Base-by-base conservation (phyloP, 1,140 invertebrate genomes). In the Aphelenchoides avenae region DNA sequence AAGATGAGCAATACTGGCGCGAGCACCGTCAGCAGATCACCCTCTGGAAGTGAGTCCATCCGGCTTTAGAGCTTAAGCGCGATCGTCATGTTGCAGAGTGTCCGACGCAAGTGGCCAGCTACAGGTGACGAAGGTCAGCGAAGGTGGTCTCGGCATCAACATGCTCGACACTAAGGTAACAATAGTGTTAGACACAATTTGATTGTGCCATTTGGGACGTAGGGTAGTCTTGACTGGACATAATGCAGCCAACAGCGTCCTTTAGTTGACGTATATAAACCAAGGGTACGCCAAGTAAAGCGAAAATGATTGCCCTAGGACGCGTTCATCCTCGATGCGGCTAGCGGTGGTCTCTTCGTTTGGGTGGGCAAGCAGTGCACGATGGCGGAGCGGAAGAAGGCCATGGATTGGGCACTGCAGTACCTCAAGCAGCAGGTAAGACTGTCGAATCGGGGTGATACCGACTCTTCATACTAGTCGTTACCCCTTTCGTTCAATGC, bases 341-440 rank as follows among this genome's bases (percentile, higher is more conserved):
- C 85, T 3, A 83, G 84, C 48, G 85, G 86, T 42, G 87, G 86
- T 29, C 83, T 91, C 37, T 91, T 85, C 76, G 87, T 88, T 1
- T 91, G 89, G 89, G 83, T 89, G 48, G 89, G 89, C 22, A 87
- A 85, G 68, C 82, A 84, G 31, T 84, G 87, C 30, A 86, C 85
- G 2, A 80, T 82, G 47, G 83, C 86, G 71, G 89, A 91, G 79
- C 88, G 87, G 68, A 75, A 83, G 11, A 84, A 87, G 72, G 84
- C 87, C 0, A 86, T 89, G 84, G 80, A 83, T 39, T 85, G 84
- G 67, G 89, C 87, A 2, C 82, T 73, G 52, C 41, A 74, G 37
- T 74, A 64, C 33, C 29, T 70, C 2, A 30, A 64, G 39, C 40
- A 65, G 42, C 51, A 70, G 46, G 54, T 46, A 36, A 13, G 5